Conservation (phyloP, 2,113 vertebrate species). For the Paradoxurus hermaphroditus region DNA sequence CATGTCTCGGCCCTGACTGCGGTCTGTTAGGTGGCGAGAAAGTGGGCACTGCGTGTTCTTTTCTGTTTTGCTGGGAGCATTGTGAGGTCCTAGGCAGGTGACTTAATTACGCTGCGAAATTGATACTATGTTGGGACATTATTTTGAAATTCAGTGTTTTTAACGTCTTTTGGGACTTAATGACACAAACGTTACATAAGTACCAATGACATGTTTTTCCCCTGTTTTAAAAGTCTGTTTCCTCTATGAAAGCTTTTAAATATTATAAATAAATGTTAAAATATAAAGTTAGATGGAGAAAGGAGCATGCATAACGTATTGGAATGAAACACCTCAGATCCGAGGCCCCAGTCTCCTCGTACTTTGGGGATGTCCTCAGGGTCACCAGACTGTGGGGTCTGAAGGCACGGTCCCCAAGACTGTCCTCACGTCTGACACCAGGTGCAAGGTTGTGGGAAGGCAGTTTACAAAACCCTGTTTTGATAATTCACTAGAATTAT, state of each 20-base stretch:
- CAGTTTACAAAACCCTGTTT: background rate
- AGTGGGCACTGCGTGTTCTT: background rate
- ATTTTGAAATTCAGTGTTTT: conserved; percentile 17
- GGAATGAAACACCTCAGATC: background rate
- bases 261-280: background rate
- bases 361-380: too few species aligned
- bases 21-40: background rate
- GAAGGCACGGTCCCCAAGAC: background rate
- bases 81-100: background rate
- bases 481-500: background rate
- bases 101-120: background rate
- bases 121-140: background rate
- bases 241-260: background rate
- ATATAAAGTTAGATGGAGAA: background rate
- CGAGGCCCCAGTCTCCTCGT: background rate
- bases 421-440: background rate
- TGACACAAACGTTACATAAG: background rate
- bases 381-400: background rate
- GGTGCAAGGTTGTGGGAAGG: background rate
- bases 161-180: background rate
- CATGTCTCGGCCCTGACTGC: background rate
- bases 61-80: background rate
- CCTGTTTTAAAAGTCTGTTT: background rate
- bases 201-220: background rate
- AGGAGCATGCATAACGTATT: background rate